Percentiles rank a stretch among this genome's conserved stretches.
Conservation (phyloP, 2,888 invertebrate species). For the Muschampia plurimacula region DNA sequence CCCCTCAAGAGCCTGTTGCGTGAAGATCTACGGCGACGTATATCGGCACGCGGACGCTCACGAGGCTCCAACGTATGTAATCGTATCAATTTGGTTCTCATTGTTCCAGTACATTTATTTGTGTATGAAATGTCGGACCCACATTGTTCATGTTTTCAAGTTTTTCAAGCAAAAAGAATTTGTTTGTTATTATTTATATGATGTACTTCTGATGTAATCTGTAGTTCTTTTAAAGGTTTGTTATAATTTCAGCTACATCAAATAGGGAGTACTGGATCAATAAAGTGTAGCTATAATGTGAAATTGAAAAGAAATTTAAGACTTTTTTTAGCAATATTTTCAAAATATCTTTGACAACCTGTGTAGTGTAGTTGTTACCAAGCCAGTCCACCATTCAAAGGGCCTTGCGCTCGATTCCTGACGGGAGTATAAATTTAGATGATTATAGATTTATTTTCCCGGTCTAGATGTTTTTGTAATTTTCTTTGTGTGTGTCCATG, state of each 20-base stretch:
- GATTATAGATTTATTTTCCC: too few relatives aligned
- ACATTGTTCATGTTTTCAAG: not conserved
- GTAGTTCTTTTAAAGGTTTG: too few relatives aligned
- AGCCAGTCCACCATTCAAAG: too few relatives aligned
- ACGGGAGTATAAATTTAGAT: too few relatives aligned
- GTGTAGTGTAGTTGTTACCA: too few relatives aligned
- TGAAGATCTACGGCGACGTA: constrained; percentile 93
- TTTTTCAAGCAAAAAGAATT: not conserved
- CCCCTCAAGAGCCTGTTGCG: constrained; percentile 93
- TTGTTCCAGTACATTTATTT: constrained; percentile 15
- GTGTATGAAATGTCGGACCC: not conserved
- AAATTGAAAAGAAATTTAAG: not conserved
- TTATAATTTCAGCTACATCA: not conserved
- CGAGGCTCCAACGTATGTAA: constrained; percentile 76
- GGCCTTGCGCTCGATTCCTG: too few relatives aligned
- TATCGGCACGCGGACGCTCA: constrained; percentile 89
- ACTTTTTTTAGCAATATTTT: too few relatives aligned
- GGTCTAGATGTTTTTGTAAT: too few relatives aligned
- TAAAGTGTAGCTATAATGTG: not conserved
- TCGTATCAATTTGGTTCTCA: not conserved
- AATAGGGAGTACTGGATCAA: constrained; percentile 4
- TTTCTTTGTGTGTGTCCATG: too few relatives aligned
- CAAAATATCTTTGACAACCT: too few relatives aligned
- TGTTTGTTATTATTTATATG: too few relatives aligned
- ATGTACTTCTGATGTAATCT: too few relatives aligned